These are phyloP conservation scores for Drosophila takahashii DNA, from an alignment of 1,140 invertebrate species.

Conservation along the genomic window DNA sequence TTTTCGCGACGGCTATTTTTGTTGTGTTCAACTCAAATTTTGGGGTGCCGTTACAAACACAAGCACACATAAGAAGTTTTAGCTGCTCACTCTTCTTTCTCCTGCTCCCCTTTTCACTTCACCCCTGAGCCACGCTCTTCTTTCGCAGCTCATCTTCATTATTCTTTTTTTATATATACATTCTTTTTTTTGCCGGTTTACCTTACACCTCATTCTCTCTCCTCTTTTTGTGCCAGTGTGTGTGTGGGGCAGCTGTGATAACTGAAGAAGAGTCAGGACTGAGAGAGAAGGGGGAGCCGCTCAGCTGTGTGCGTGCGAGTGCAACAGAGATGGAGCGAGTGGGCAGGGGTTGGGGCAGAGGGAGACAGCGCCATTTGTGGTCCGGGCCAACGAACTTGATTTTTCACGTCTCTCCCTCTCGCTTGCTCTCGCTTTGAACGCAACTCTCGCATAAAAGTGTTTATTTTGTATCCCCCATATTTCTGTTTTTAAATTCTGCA, in stretches of 20 bases:
- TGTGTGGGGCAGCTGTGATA: conserved; percentile 69
- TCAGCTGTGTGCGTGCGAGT: conserved; percentile 74
- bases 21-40: conserved; percentile 44
- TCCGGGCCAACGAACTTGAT: conserved; percentile 83
- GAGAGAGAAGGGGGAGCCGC: conserved; percentile 35
- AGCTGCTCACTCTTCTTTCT: conserved; percentile 3
- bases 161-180: conserved; percentile 44
- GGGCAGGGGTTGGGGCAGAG: conserved; percentile 20
- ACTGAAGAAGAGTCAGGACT: conserved; percentile 12
- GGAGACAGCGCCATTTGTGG: conserved; percentile 60
- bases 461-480: conserved; percentile 45
- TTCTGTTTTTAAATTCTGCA: conserved; percentile 60
- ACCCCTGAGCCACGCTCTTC: conserved; percentile 28
- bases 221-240: conserved; percentile 11
- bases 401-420: conserved; percentile 58
- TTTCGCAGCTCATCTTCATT: conserved; percentile 68
- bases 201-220: conserved; percentile 53
- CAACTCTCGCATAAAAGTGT: conserved; percentile 36
- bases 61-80: conserved; percentile 16
- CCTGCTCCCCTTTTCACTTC: conserved; percentile 1
- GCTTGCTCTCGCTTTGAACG: conserved; percentile 17
- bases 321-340: conserved; percentile 32
- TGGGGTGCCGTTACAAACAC: conserved; percentile 47
- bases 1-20: conserved; percentile 49
- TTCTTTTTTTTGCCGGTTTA: conserved; percentile 74